A percentile compares a stretch with the other conserved stretches of the same genome.
phyloP scores from a whole-genome alignment of 2,797 vertebrate genomes.

The Acanthurus tractus region DNA sequence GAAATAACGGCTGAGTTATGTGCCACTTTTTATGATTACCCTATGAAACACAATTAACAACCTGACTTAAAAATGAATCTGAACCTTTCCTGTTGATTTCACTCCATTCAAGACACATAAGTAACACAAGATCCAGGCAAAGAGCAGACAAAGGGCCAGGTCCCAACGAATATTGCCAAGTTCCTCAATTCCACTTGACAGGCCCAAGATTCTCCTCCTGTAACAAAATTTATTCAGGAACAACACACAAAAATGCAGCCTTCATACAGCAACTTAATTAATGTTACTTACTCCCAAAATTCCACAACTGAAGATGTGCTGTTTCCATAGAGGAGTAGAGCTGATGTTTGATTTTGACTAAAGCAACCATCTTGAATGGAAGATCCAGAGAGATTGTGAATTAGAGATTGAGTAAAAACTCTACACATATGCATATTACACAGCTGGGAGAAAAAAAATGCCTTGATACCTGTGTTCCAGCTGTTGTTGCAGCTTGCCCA shows the following conservation, averaged over 20 bases:
- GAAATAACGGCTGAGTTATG: background rate
- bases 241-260: background rate
- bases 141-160: constrained; percentile 91
- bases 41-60: background rate
- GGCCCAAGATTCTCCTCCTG: constrained; percentile 92
- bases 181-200: constrained; percentile 93
- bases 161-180: constrained; percentile 94
- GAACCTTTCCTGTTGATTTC: constrained; percentile 95
- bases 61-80: background rate
- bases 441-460: background rate
- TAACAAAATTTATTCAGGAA: constrained; percentile 9
- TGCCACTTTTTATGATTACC: background rate
- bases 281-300: constrained; percentile 88
- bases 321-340: constrained; percentile 60
- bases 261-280: background rate
- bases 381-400: constrained; percentile 3
- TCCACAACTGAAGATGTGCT: constrained; percentile 85
- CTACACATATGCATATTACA: background rate
- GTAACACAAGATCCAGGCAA: constrained; percentile 94
- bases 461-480: constrained; percentile 86
- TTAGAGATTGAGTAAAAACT: background rate
- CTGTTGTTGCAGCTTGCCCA: constrained; percentile 85
- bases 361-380: constrained; percentile 83
- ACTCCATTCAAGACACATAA: constrained; percentile 98
- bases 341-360: constrained; percentile 85